A percentile compares a stretch with the other conserved stretches of the same genome.
These are phyloP conservation scores for Aptenodytes patagonicus DNA, from an alignment of 2,113 vertebrate species.

Conservation along the genomic window DNA sequence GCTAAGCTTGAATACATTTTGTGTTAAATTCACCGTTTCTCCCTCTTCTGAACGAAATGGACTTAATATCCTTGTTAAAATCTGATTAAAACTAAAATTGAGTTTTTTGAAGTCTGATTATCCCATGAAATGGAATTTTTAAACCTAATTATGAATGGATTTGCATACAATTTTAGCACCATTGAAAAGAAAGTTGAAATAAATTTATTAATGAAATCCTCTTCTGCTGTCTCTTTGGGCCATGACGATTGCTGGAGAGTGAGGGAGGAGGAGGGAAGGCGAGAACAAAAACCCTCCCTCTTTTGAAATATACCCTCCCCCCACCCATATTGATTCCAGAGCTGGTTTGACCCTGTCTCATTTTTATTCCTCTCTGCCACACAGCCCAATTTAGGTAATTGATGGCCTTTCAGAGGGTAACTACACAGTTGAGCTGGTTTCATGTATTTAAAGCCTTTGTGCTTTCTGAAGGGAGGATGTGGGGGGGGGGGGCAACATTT, in stretches of 20 bases:
- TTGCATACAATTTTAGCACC: slow-evolving; percentile 83
- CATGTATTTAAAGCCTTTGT: neutral
- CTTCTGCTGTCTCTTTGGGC: slow-evolving; percentile 69
- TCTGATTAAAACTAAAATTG: slow-evolving; percentile 87
- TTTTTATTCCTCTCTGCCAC: neutral
- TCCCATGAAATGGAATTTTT: slow-evolving; percentile 87
- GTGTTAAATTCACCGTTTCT: slow-evolving; percentile 82
- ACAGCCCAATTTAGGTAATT: neutral
- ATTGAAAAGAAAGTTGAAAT: slow-evolving; percentile 79
- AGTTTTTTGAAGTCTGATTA: slow-evolving; percentile 89
- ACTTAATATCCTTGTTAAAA: slow-evolving; percentile 86
- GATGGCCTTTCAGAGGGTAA: neutral
- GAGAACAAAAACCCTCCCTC: neutral
- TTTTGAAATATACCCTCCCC: neutral
- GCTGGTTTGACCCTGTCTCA: neutral
- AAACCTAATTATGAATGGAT: slow-evolving; percentile 85
- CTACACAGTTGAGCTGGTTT: neutral
- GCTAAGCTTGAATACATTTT: slow-evolving; percentile 84
- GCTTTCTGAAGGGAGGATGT: neutral
- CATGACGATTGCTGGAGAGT: neutral
- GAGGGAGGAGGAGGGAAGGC: neutral
- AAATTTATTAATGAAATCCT: slow-evolving; percentile 85
- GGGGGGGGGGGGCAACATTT: neutral
- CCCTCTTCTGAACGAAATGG: slow-evolving; percentile 76
- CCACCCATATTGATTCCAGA: neutral